These are phyloP conservation scores for Cantharis lateralis DNA, from an alignment of 2,888 invertebrate species.

Conservation along the genomic window DNA sequence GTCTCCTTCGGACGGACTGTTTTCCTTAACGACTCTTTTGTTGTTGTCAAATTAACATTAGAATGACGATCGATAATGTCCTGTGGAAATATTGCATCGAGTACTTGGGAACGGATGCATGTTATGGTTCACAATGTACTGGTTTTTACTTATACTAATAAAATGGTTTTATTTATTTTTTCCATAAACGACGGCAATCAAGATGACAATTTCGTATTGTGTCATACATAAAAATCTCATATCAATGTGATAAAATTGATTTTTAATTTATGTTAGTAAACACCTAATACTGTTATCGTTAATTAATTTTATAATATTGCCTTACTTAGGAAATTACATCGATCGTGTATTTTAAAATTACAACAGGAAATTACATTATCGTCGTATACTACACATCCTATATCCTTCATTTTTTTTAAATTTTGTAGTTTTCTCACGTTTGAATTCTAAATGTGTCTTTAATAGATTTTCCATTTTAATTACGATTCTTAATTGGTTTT, in stretches of 20 bases:
- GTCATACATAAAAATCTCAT: constrained; percentile 4
- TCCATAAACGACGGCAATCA: constrained; percentile 18
- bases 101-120: constrained; percentile 47
- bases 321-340: not conserved
- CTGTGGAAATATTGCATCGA: constrained; percentile 18
- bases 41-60: not conserved
- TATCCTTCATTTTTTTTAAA: not conserved
- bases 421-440: constrained; percentile 1
- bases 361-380: not conserved
- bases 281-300: constrained; percentile 9
- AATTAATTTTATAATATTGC: constrained; percentile 9
- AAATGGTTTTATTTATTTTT: constrained; percentile 25
- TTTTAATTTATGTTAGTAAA: constrained; percentile 19
- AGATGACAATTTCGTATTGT: constrained; percentile 19
- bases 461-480: not conserved
- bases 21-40: no score
- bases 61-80: not conserved
- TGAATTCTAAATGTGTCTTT: not conserved
- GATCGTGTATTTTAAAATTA: not conserved
- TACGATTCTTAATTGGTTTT: not conserved
- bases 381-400: not conserved
- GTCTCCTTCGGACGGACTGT: no score
- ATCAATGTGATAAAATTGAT: constrained; percentile 17
- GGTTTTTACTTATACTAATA: constrained; percentile 30
- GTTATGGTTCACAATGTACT: constrained; percentile 44